Conservation (phyloP, 2,888 invertebrate genomes). For the Saturnia japonica region DNA sequence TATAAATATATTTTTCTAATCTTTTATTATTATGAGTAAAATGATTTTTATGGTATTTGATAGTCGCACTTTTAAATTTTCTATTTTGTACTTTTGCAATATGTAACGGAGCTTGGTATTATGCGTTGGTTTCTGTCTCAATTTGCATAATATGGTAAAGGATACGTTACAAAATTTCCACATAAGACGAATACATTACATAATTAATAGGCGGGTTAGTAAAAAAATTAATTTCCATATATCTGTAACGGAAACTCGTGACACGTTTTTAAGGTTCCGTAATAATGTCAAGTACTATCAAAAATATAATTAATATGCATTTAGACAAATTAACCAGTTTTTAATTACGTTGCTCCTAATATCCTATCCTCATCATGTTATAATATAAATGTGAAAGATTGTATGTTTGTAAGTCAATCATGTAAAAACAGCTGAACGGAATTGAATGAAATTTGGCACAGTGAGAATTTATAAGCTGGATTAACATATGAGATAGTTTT, state of each 20-base stretch:
- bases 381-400: too few relatives aligned
- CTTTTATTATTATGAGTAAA: too few relatives aligned
- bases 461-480: too few relatives aligned
- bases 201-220: constrained; percentile 40
- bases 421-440: too few relatives aligned
- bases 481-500: too few relatives aligned
- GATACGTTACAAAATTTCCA: constrained; percentile 42
- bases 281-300: neutral
- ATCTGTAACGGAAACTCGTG: constrained; percentile 55
- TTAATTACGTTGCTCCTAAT: neutral
- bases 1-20: too few relatives aligned
- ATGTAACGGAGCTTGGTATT: constrained; percentile 25
- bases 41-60: too few relatives aligned
- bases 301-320: neutral
- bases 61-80: neutral
- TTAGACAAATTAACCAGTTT: neutral
- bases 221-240: constrained; percentile 47
- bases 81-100: constrained; percentile 15
- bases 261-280: constrained; percentile 44
- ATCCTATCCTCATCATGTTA: too few relatives aligned
- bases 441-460: too few relatives aligned
- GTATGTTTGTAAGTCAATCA: too few relatives aligned
- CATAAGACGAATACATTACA: constrained; percentile 41
- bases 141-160: constrained; percentile 38
- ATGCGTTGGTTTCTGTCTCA: constrained; percentile 31